phyloP scores from a whole-genome alignment of 2,113 vertebrate genomes.

The Piaya cayana region DNA sequence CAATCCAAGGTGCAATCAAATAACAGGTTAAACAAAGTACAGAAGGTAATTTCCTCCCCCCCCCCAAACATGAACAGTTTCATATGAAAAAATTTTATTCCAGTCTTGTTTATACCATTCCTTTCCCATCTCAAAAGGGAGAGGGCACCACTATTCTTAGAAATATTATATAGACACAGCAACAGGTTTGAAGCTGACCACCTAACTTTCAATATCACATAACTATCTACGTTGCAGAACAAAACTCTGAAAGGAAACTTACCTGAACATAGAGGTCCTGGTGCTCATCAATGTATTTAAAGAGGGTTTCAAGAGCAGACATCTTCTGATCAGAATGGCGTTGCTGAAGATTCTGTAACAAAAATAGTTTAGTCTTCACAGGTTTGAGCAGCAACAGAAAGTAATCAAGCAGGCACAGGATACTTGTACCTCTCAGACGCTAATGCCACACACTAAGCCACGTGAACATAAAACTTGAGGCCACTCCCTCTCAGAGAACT shows the following conservation, averaged over 20 bases:
- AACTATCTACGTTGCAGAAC: background rate
- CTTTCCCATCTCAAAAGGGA: background rate
- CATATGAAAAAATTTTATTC: background rate
- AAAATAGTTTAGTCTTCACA: background rate
- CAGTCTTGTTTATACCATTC: background rate
- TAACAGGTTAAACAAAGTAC: background rate
- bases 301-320: slow-evolving; percentile 82
- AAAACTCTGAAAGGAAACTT: background rate
- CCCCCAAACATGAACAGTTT: background rate
- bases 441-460: background rate
- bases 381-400: background rate
- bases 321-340: slow-evolving; percentile 66
- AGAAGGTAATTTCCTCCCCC: background rate
- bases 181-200: background rate
- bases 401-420: background rate
- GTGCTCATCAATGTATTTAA: slow-evolving; percentile 90
- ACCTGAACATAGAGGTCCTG: slow-evolving; percentile 93
- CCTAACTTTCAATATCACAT: background rate
- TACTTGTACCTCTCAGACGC: background rate
- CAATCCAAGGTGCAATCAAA: background rate
- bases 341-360: background rate
- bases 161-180: background rate
- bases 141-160: background rate
- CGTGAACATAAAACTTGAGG: background rate
- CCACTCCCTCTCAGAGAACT: background rate